A percentile compares a stretch with the other conserved stretches of the same genome.
Conservation (phyloP, 1,140 invertebrate species). For the Hyles euphorbiae region DNA sequence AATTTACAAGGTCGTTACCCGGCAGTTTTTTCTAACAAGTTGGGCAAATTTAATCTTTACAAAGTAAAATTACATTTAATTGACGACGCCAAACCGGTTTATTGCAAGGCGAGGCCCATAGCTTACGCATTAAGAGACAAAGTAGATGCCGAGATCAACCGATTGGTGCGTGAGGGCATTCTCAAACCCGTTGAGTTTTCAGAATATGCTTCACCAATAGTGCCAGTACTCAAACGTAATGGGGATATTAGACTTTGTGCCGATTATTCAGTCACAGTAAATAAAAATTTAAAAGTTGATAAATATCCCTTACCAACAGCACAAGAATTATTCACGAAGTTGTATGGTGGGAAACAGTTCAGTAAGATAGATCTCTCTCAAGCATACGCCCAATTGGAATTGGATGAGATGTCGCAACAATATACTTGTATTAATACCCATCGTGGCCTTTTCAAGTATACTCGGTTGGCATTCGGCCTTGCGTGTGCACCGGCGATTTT, state of each 20-base stretch:
- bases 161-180: background rate
- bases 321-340: conserved; percentile 4
- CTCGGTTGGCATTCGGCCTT: too few species aligned
- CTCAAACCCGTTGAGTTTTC: conserved; percentile 2
- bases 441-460: too few species aligned
- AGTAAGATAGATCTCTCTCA: conserved; percentile 12
- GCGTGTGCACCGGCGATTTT: too few species aligned
- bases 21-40: conserved; percentile 7
- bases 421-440: too few species aligned
- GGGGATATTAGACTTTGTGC: background rate
- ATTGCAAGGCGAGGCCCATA: conserved; percentile 10
- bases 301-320: background rate
- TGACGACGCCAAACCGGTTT: conserved; percentile 5
- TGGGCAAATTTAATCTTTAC: conserved; percentile 11
- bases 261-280: conserved; percentile 6
- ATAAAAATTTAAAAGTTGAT: conserved; percentile 9
- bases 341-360: conserved; percentile 7
- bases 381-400: too few species aligned
- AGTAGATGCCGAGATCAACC: conserved; percentile 2
- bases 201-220: conserved; percentile 7
- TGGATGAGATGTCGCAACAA: too few species aligned
- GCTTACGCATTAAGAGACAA: conserved; percentile 11
- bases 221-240: background rate
- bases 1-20: conserved; percentile 4
- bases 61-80: conserved; percentile 12